Evolutionary conservation across 2,888 invertebrate species (phyloP).

Genomic region (Stenolophus ochropezus): DNA sequence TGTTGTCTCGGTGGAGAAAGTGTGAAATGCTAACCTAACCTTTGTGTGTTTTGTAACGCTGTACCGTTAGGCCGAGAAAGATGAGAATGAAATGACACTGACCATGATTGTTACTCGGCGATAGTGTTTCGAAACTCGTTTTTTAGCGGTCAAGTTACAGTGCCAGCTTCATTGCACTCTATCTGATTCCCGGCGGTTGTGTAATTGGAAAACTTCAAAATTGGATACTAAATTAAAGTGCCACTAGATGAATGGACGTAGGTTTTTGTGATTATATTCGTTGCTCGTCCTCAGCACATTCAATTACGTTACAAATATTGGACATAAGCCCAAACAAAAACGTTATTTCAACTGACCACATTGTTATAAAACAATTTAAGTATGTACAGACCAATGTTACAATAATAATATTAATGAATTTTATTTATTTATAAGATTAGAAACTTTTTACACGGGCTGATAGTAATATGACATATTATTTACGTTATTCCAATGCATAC

Average conservation of each 20-base stretch:
- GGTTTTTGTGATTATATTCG: not conserved
- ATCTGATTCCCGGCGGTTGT: not conserved
- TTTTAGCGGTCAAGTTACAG: conserved; percentile 32
- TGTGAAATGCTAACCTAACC: conserved; percentile 26
- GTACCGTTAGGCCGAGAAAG: conserved; percentile 1
- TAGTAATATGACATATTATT: no score
- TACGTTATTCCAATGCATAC: no score
- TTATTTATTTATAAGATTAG: no score
- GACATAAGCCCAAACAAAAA: no score
- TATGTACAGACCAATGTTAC: no score
- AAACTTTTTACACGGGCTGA: no score
- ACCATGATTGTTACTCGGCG: conserved; percentile 36
- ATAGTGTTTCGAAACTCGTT: conserved; percentile 40
- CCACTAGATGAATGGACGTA: not conserved
- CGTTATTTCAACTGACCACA: no score
- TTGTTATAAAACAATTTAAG: no score
- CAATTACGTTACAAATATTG: not conserved
- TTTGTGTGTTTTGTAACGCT: not conserved
- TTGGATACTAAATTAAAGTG: conserved; percentile 16
- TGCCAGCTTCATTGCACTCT: conserved; percentile 11
- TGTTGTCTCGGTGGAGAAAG: no score
- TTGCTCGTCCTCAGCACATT: not conserved
- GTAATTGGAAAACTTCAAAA: conserved; percentile 38
- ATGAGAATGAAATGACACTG: conserved; percentile 41
- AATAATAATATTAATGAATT: no score